Base-by-base conservation (phyloP, 2,888 invertebrate species). In the Adelognathus sp. region DNA sequence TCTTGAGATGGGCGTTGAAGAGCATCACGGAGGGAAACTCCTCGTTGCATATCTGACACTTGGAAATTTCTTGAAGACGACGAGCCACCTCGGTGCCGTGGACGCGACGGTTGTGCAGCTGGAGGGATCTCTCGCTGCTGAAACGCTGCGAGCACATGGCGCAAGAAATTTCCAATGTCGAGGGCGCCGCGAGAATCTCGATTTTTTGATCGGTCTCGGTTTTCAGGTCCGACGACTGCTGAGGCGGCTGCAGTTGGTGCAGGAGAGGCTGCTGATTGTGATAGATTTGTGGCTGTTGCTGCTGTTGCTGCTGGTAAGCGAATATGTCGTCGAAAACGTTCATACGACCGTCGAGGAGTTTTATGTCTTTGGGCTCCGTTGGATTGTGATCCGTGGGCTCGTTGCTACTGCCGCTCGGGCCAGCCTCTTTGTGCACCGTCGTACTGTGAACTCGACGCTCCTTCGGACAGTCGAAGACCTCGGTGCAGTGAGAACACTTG, bases 1-100 rank as follows among this genome's bases (percentile, higher is more conserved):
- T 93, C 86, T 95, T 95, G 39, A 97, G 93, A 90, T 97, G 97
- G 2, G 94, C 94, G 81, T 95, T 95, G 89, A 95, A 97, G 7
- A 94, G 93, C 9, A 93, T 93, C 11, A 96, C 95, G 0, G 94
- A 94, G 3, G 93, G 92, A 87, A 96, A 96, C 86, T 94, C 94
- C 82, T 94, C 94, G 60, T 93, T 93, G 87, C 95, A 95, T 11
- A 94, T 94, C 81, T 93, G 93, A 86, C 95, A 96, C 81, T 92
- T 93, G 11, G 90, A 87, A 33, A 86, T 89, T 54, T 91, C 91
- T 14, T 91, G 89, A 16, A 90, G 85, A 21, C 92, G 90, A 46
- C 90, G 91, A 1, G 87, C 83, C 11, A 87, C 83, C 29, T 90
- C 89, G 2, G 86, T 80, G 18, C 88, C 82, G 79, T 91, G 91